phyloP scores from a whole-genome alignment of 2,797 vertebrate genomes.

The Darevskia nairensis region DNA sequence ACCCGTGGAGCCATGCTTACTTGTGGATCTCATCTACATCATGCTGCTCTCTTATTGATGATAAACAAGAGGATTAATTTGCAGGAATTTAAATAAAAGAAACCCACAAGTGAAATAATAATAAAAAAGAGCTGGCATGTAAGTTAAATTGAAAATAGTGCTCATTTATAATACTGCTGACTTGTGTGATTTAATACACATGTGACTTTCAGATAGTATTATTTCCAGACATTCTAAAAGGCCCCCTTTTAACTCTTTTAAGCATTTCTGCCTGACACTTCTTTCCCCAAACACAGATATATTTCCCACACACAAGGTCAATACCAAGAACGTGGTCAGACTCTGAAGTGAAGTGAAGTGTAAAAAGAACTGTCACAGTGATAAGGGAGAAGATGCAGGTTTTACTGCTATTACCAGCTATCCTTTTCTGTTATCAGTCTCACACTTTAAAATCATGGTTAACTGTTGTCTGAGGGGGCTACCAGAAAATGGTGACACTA shows the following conservation, averaged over 20 bases:
- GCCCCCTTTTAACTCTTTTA: slow-evolving; percentile 22
- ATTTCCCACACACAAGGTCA: slow-evolving; percentile 24
- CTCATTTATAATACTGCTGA: fast-evolving
- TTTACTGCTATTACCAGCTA: slow-evolving; percentile 14
- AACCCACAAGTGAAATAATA: too few relatives aligned
- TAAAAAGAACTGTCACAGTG: slow-evolving; percentile 8
- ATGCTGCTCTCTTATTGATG: slow-evolving; percentile 7
- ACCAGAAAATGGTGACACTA: slow-evolving; percentile 10
- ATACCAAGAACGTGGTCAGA: background rate
- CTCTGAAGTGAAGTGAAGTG: slow-evolving; percentile 31
- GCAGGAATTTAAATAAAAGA: background rate
- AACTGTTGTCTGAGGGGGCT: slow-evolving; percentile 10
- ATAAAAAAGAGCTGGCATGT: background rate
- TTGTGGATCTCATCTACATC: background rate
- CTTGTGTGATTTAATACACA: background rate
- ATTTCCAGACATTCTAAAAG: background rate
- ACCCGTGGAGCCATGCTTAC: background rate
- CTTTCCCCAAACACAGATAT: slow-evolving; percentile 20
- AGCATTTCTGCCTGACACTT: slow-evolving; percentile 23
- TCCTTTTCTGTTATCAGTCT: slow-evolving; percentile 40
- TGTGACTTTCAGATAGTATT: background rate
- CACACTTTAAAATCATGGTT: slow-evolving; percentile 25
- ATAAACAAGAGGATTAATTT: background rate
- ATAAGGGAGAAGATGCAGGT: slow-evolving; percentile 12
- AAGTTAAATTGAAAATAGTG: background rate